Conservation (phyloP, 2,113 vertebrate genomes). For the Chloropsis cyanopogon region DNA sequence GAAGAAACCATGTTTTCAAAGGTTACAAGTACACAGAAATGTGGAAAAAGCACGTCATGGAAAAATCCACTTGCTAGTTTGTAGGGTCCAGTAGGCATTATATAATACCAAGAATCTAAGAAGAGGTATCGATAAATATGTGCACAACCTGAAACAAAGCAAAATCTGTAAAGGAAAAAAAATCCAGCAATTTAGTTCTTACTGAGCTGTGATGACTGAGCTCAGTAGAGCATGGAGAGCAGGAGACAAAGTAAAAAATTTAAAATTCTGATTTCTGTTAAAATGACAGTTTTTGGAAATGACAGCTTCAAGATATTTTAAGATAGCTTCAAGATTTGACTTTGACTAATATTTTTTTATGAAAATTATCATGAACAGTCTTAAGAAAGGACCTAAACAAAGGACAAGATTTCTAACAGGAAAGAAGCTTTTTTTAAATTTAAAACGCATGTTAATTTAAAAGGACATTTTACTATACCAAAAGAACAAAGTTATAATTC, state of each 20-base stretch:
- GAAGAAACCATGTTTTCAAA: neutral
- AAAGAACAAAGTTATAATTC: neutral
- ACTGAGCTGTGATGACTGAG: neutral
- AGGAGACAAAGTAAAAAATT: neutral
- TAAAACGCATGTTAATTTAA: neutral
- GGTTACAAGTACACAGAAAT: neutral
- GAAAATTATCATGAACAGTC: neutral
- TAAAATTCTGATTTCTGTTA: neutral
- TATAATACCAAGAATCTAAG: neutral
- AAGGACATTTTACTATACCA: neutral
- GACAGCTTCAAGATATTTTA: neutral
- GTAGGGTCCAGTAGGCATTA: neutral
- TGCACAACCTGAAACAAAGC: neutral
- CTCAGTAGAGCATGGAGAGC: neutral
- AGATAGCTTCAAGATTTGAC: neutral
- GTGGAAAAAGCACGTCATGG: neutral
- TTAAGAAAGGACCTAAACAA: neutral
- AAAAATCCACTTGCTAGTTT: neutral
- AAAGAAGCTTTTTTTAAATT: neutral
- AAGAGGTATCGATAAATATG: neutral
- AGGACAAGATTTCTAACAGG: neutral
- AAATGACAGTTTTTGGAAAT: neutral
- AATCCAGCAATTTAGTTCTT: neutral
- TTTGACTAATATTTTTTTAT: neutral
- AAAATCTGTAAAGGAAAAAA: neutral